phyloP scores from a whole-genome alignment of 2,113 vertebrate species.

The Plecturocebus donacophilus region DNA sequence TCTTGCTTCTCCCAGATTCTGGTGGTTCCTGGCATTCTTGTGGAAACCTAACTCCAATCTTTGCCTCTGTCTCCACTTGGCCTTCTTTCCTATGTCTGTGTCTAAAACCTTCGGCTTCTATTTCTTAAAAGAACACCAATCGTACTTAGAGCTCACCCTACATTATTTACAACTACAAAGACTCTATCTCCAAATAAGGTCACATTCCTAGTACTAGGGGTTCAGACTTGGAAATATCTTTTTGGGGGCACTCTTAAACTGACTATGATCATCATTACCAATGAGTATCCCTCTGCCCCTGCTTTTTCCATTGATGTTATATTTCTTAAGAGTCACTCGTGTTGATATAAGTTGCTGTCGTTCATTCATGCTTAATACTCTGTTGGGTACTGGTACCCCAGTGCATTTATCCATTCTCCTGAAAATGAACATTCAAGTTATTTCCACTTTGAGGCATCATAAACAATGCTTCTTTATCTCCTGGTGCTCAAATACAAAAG shows the following conservation, averaged over 20 bases:
- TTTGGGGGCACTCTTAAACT: not conserved
- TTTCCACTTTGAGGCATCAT: not conserved
- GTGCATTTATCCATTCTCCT: not conserved
- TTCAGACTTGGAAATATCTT: not conserved
- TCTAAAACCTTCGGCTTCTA: not conserved
- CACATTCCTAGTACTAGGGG: not conserved
- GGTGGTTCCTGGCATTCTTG: not conserved
- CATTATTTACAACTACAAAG: not conserved
- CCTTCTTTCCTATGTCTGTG: not conserved
- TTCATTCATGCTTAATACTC: not conserved
- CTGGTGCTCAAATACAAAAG: not conserved
- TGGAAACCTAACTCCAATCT: not conserved
- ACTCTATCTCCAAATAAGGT: not conserved
- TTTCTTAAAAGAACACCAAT: not conserved
- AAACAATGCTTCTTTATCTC: conserved; percentile 9
- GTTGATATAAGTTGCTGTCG: not conserved
- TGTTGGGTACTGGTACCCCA: not conserved
- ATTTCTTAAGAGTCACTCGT: not conserved
- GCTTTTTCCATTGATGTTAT: not conserved
- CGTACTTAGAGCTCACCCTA: not conserved
- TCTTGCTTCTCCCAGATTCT: not conserved
- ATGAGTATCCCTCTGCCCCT: not conserved
- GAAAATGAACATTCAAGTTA: not conserved
- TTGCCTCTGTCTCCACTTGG: not conserved
- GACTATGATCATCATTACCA: not conserved